A percentile compares a stretch with the other conserved stretches of the same genome.
Conservation (phyloP, 2,888 invertebrate species). For the Drosophila anomelani region DNA sequence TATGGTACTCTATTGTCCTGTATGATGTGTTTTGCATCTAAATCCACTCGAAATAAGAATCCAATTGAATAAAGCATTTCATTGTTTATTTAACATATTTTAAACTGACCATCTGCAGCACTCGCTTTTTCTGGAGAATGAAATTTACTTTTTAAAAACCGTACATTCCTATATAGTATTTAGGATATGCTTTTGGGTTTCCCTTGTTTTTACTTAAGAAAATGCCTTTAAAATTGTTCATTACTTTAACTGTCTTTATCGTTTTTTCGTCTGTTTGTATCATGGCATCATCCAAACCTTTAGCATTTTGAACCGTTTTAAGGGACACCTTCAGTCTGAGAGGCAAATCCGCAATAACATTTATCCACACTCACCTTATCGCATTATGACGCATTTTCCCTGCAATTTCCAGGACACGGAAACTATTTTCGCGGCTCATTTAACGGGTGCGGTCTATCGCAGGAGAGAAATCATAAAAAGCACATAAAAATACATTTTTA, state of each 20-base stretch:
- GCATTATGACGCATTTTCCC: slow-evolving; percentile 28
- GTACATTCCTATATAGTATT: no score
- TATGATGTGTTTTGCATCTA: no score
- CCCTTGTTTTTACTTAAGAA: not conserved
- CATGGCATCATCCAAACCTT: not conserved
- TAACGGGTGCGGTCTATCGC: slow-evolving; percentile 63
- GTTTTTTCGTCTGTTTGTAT: not conserved
- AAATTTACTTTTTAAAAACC: not conserved
- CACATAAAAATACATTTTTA: slow-evolving; percentile 57
- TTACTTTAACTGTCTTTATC: not conserved
- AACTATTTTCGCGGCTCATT: slow-evolving; percentile 80
- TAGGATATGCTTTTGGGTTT: no score
- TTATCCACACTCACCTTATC: slow-evolving; percentile 40
- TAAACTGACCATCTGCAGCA: not conserved
- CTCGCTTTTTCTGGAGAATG: not conserved
- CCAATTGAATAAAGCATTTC: no score
- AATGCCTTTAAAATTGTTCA: not conserved
- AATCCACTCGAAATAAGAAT: no score
- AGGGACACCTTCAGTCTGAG: slow-evolving; percentile 10
- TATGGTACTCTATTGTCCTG: no score
- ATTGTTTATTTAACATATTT: not conserved
- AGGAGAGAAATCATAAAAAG: slow-evolving; percentile 49
- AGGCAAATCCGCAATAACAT: slow-evolving; percentile 25
- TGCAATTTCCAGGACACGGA: slow-evolving; percentile 69
- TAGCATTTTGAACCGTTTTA: not conserved